Evolutionary conservation across 2,888 invertebrate genomes (phyloP), one percentile per base, ranked within the genome.

Genomic region (Steinernema hermaphroditum): DNA sequence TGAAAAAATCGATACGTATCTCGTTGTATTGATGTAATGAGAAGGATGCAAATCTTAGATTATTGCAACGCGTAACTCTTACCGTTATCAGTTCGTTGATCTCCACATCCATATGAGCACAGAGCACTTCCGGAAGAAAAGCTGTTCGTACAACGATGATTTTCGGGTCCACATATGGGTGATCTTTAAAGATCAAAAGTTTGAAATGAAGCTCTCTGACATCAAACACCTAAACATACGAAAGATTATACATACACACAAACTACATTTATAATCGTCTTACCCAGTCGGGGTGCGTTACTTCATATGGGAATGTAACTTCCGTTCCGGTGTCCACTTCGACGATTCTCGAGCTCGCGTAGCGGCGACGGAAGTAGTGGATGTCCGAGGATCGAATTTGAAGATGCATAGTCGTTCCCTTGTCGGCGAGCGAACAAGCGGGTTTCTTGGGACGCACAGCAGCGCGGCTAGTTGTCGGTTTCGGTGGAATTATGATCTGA

Each of bases 271-370:
- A n/a, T 12, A 32, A 32, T 2, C 29, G 32, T 8, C 27, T 32
- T 62, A 62, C 62, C 62, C 62, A 62, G 16, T 62, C 62, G 27
- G 62, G 62, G 32, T 62, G 22, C 62, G 62, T 62, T 14, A 62
- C 32, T 62, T 62, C 62, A 32, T 62, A 62, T 32, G 62, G 29
- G 27, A 62, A 62, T 19, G 62, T 62, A 12, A 62, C 8, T 29
- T 24, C 62, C 1, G 32, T 62, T 16, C 62, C 32, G 32, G 8
- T 1, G 32, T 24, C 16, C 1, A 32, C 32, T 32, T 62, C 62
- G 27, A 16, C 4, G 16, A 16, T 9, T 27, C 32, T 62, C 29
- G 62, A 29, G 16, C 32, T 16, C 8, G 62, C 27, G 14, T 62
- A 62, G 12, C 62, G 29, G 29, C 62, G 29, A 6, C 62, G 62